phyloP scores from a whole-genome alignment of 2,113 vertebrate species.

The Pachypanchax playfairii region DNA sequence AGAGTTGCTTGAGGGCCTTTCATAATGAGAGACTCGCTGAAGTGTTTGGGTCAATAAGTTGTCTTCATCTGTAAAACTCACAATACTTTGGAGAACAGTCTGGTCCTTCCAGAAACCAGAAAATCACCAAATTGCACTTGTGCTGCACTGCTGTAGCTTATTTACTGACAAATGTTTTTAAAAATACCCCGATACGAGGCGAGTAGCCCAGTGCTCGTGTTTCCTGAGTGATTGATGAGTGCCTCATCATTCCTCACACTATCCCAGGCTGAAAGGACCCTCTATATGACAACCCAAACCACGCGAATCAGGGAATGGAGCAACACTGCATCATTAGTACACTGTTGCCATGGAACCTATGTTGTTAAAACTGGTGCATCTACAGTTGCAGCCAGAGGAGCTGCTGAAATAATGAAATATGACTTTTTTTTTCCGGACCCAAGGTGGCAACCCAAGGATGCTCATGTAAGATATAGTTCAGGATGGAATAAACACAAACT shows the following conservation, averaged over 20 bases:
- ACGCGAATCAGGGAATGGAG: conserved; percentile 40
- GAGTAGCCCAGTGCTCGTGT: conserved; percentile 7
- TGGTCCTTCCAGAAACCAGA: neutral
- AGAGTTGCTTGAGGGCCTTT: conserved; percentile 33
- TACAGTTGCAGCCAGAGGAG: conserved; percentile 17
- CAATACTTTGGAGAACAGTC: neutral
- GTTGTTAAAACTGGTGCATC: conserved; percentile 44
- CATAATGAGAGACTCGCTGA: conserved; percentile 4
- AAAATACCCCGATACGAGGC: conserved; percentile 7
- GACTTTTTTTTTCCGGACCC: conserved; percentile 17
- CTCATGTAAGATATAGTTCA: conserved; percentile 3
- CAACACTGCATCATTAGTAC: conserved; percentile 53
- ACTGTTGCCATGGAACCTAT: conserved; percentile 56
- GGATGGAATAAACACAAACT: neutral
- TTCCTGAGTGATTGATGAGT: conserved; percentile 39
- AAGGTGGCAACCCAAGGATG: conserved; percentile 10
- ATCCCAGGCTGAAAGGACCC: conserved; percentile 36
- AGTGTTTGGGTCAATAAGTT: neutral
- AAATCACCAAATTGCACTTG: conserved; percentile 3
- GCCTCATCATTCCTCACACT: conserved; percentile 47
- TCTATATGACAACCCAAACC: conserved; percentile 50
- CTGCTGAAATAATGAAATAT: conserved; percentile 33
- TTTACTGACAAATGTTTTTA: conserved; percentile 4
- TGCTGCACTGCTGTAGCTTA: neutral
- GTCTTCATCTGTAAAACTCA: neutral